phyloP scores from a whole-genome alignment of 1,140 invertebrate species.

The Leucophenga varia region DNA sequence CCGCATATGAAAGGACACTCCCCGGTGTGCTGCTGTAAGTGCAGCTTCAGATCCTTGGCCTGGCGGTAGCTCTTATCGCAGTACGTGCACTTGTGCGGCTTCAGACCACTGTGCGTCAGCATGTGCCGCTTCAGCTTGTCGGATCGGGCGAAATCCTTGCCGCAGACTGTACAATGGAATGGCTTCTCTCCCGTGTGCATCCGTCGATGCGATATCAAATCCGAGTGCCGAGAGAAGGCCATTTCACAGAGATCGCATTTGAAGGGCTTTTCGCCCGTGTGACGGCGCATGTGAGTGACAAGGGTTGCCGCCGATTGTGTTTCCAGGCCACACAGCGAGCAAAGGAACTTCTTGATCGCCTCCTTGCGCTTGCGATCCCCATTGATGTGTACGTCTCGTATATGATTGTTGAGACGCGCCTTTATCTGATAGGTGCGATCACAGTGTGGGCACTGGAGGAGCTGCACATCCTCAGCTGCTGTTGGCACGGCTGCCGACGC shows the following conservation, averaged over 20 bases:
- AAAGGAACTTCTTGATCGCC: conserved; percentile 51
- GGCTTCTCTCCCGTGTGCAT: conserved; percentile 44
- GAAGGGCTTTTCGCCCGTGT: conserved; percentile 43
- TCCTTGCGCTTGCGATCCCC: conserved; percentile 44
- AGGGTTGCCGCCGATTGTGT: conserved; percentile 62
- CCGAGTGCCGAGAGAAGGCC: conserved; percentile 38
- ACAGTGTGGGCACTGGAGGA: conserved; percentile 54
- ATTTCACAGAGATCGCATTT: conserved; percentile 46
- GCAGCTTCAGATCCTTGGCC: conserved; percentile 38
- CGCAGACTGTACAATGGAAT: conserved; percentile 41
- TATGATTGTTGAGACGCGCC: conserved; percentile 39
- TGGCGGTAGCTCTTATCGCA: conserved; percentile 43
- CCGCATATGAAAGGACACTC: conserved; percentile 38
- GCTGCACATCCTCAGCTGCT: conserved; percentile 12
- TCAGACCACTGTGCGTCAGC: conserved; percentile 40
- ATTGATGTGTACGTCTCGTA: conserved; percentile 41
- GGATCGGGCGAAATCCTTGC: conserved; percentile 40
- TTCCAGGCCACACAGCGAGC: conserved; percentile 60
- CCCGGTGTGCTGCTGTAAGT: conserved; percentile 40
- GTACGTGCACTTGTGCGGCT: conserved; percentile 41
- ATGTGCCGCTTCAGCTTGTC: conserved; percentile 42
- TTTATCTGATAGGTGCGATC: conserved; percentile 45
- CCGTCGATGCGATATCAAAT: conserved; percentile 34
- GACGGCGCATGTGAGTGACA: conserved; percentile 62
- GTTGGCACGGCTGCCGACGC: conserved; percentile 16